Percentiles rank a stretch among this genome's conserved stretches.
Evolutionary conservation across 2,113 vertebrate species (phyloP).

Genomic region (Zosterops lateralis): DNA sequence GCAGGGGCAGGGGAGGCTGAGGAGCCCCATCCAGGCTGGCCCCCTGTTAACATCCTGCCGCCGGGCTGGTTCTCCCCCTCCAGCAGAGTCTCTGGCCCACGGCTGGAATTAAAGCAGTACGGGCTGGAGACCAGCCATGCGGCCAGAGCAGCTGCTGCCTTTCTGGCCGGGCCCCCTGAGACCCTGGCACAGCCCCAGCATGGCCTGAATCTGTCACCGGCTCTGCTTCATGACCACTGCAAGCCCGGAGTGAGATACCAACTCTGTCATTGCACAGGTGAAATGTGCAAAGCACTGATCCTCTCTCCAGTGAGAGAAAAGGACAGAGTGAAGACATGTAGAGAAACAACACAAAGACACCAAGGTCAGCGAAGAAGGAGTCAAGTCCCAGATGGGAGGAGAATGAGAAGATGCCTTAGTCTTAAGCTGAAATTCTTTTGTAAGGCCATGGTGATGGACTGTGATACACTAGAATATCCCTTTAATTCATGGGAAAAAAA

Average conservation of each 20-base stretch:
- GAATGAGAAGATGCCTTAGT: neutral
- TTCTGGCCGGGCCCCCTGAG: neutral
- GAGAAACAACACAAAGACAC: neutral
- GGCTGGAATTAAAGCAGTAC: no score
- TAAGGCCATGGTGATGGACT: neutral
- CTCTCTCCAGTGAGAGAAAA: neutral
- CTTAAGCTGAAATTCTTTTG: neutral
- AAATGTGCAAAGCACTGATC: neutral
- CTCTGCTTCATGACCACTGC: neutral
- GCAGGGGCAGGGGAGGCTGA: no score
- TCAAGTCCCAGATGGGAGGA: neutral
- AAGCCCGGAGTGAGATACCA: accelerated
- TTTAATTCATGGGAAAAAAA: neutral
- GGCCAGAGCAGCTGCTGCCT: no score
- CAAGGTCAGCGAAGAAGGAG: neutral
- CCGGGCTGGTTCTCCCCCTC: neutral
- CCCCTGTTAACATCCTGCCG: neutral
- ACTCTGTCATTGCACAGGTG: neutral
- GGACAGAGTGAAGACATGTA: neutral
- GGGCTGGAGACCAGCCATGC: no score
- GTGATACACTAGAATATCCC: neutral
- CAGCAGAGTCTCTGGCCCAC: no score
- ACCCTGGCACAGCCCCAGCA: neutral
- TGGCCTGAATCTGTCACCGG: neutral
- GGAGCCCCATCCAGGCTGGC: neutral